Base-by-base conservation (phyloP, 2,888 invertebrate genomes). In the Coelopa pilipes region DNA sequence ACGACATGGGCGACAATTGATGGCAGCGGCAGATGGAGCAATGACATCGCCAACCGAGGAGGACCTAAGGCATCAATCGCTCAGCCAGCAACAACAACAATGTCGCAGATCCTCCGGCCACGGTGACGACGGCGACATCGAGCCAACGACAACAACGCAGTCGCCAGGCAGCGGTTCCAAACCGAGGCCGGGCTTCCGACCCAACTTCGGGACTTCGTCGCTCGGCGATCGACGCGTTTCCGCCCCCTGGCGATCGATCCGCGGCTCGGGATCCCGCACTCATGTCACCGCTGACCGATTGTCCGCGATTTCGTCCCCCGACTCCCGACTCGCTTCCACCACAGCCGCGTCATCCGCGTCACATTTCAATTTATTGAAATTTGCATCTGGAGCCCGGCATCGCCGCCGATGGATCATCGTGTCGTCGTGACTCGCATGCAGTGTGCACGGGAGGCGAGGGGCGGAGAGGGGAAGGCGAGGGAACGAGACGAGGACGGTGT, bases 281-380 rank as follows among this genome's bases (percentile, higher is more conserved):
- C 34, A 34, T 34, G 34, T 34, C 34, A 34, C 7, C 34, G 34
- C 34, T 34, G 34, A 34, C 34, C 60, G 24, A 24, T 13, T 34
- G 34, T 3, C 19, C 7, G 10, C 63, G 7, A 17, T 55, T 55
- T n/a, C 12, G 5, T 57, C 19, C 21, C 2, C 11, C 57, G 57
- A 10, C 21, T n/a, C 47, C 21, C 34, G n/a, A n/a, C 34, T 34
- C 47, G 21, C 53, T 19, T 10, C 13, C 53, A 45, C 53, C 10
- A 4, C 12, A n/a, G 21, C 71, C 4, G 46, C 65, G 65, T 63
- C 71, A 65, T 17, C 65, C 55, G 55, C 55, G 71, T 71, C 71
- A 71, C 71, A 65, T 71, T 71, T 71, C 71, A 71, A 71, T 71
- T 71, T 71, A 71, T 71, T 71, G 71, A 71, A 71, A 71, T 15